A percentile compares a stretch with the other conserved stretches of the same genome.
phyloP scores from a whole-genome alignment of 2,888 invertebrate genomes.

The Oegoconia quadripuncta region DNA sequence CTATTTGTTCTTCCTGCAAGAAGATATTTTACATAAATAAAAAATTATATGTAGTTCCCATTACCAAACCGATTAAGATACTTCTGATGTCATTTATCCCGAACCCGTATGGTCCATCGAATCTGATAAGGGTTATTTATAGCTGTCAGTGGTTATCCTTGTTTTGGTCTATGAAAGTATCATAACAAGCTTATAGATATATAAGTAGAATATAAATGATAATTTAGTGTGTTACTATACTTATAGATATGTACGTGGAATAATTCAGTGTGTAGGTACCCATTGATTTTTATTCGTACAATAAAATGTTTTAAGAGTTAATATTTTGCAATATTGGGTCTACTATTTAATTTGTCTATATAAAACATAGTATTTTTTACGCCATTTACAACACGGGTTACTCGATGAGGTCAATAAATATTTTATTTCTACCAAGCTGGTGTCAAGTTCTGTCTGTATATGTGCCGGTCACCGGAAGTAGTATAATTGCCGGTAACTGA shows the following conservation, averaged over 20 bases:
- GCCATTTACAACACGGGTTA: no score
- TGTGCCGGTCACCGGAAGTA: constrained; percentile 52
- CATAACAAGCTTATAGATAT: background rate
- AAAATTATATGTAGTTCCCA: background rate
- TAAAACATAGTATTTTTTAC: no score
- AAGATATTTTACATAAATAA: no score
- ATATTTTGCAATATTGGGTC: no score
- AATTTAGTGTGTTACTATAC: no score
- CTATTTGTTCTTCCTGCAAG: no score
- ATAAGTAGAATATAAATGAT: background rate
- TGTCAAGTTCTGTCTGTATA: constrained; percentile 46
- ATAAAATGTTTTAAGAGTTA: no score
- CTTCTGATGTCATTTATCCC: constrained; percentile 6
- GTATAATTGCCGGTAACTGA: constrained; percentile 70
- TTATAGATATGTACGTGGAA: no score
- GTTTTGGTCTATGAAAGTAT: constrained; percentile 29
- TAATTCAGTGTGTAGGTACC: no score
- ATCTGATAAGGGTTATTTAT: constrained; percentile 68
- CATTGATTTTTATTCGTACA: no score
- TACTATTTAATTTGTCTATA: no score
- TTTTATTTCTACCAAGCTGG: constrained; percentile 21
- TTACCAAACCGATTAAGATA: background rate
- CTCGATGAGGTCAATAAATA: background rate
- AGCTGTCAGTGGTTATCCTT: constrained; percentile 40
- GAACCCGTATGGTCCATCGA: constrained; percentile 31